phyloP scores from a whole-genome alignment of 2,888 invertebrate species.

The Tenthredo scrophulariae region DNA sequence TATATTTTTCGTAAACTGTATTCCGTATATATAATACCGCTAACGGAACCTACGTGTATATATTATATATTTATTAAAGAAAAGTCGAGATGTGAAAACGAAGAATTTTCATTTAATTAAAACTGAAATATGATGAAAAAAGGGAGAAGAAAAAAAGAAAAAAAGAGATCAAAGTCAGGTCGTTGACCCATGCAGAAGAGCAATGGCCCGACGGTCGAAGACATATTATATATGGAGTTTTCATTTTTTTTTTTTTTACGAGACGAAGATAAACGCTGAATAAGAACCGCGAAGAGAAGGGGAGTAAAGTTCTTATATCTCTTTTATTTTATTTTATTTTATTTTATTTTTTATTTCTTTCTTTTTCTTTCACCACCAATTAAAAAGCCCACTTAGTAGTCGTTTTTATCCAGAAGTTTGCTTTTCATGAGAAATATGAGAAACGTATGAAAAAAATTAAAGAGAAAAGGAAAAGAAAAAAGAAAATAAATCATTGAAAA shows the following conservation, averaged over 20 bases:
- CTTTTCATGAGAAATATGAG: neutral
- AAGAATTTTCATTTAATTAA: neutral
- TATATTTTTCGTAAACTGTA: neutral
- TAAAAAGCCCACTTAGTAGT: conserved; percentile 37
- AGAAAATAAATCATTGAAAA: neutral
- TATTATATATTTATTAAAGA: neutral
- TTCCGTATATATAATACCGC: neutral
- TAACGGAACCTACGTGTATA: neutral
- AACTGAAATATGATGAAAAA: neutral
- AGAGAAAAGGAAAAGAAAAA: neutral
- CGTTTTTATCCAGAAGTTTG: neutral
- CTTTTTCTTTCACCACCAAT: conserved; percentile 17
- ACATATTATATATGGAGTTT: neutral
- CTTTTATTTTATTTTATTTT: neutral
- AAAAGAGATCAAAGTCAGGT: neutral
- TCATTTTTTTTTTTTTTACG: neutral
- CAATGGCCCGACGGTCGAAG: neutral
- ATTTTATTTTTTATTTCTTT: neutral
- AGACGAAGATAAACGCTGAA: conserved; percentile 16
- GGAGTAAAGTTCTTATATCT: neutral
- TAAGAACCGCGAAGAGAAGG: neutral
- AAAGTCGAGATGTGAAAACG: neutral
- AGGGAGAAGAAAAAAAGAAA: neutral
- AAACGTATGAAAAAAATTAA: neutral
- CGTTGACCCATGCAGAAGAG: neutral